Percentiles rank a stretch among this genome's conserved stretches.
Evolutionary conservation across 2,797 vertebrate genomes (phyloP).

Genomic region (Loriculus beryllinus): DNA sequence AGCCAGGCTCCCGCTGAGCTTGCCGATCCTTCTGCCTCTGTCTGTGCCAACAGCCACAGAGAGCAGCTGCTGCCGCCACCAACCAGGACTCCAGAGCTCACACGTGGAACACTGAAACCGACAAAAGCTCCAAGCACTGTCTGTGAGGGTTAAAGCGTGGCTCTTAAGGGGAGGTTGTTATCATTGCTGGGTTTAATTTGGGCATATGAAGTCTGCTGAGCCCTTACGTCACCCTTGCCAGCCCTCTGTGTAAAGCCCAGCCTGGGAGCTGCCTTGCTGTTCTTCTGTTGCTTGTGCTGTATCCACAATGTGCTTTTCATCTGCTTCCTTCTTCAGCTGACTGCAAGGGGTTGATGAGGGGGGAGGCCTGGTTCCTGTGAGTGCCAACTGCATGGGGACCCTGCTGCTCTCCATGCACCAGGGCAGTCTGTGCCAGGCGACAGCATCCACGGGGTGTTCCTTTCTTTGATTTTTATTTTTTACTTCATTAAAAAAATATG

Average conservation of each 20-base stretch:
- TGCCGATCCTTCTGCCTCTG: fast-evolving
- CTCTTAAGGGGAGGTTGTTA: neutral
- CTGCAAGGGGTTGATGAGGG: neutral
- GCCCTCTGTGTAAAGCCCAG: neutral
- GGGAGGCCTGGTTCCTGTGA: neutral
- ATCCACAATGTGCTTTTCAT: neutral
- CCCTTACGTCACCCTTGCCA: neutral
- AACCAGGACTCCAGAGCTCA: neutral
- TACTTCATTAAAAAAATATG: conserved; percentile 58
- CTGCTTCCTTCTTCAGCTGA: neutral
- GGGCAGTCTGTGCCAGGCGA: neutral
- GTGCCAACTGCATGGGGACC: neutral
- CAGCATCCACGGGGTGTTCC: neutral
- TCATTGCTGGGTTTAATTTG: neutral
- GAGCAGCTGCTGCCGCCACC: neutral
- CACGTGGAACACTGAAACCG: fast-evolving
- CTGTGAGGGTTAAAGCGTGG: neutral
- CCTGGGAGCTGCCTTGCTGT: neutral
- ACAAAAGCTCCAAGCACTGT: neutral
- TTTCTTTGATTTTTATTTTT: conserved; percentile 26
- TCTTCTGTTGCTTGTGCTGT: conserved; percentile 16
- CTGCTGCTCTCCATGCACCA: neutral
- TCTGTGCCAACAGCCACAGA: neutral
- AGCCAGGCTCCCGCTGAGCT: neutral
- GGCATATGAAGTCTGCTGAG: neutral